Base-by-base conservation (phyloP, 2,113 vertebrate species). In the Nyctereutes procyonoides region DNA sequence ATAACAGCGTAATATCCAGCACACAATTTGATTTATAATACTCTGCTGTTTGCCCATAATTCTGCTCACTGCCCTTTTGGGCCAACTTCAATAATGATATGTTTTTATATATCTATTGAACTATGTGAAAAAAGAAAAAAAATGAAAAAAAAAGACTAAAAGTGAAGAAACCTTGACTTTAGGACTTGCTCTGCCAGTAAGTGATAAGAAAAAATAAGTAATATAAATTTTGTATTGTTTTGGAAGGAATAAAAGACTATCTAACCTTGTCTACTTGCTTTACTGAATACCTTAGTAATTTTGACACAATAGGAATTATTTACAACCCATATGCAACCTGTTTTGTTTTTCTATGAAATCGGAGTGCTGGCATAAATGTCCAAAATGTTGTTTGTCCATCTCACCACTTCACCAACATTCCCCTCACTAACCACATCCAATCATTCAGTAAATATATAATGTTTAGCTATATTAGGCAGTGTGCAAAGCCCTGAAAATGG, bases 281-380 rank as follows among this genome's bases (percentile, higher is more conserved):
- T 79, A 51, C 24, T 65, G 13, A 95, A 19, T 63, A 30, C 32
- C 24, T 92, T 88, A 60, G 26, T 48, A 56, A 92, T 30, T 92
- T 95, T 94, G 71, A 56, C 80, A 77, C 3, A 30, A 30, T 51
- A 76, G 5, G 24, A 80, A 35, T 85, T 85, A 8, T 65, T 93
- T 58, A 80, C 63, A 53, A 56, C 51, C 30, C 60, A 56, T 58
- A 89, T 76, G 24, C 8, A 67, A 73, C 7, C 19, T 92, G 14
- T 94, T 96, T 77, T 65, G 26, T 79, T 91, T 17, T 73, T 80
- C 53, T 77, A 32, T 94, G 38, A 93, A 95, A 69, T 24, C 74
- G 13, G 71, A 83, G 8, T 73, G 28, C 2, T 62, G 55, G n/a
- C 26, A 71, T 32, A 88, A 90, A 60, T 55, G 24, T 67, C 74